Conservation (phyloP, 2,113 vertebrate genomes). For the Gobius niger region DNA sequence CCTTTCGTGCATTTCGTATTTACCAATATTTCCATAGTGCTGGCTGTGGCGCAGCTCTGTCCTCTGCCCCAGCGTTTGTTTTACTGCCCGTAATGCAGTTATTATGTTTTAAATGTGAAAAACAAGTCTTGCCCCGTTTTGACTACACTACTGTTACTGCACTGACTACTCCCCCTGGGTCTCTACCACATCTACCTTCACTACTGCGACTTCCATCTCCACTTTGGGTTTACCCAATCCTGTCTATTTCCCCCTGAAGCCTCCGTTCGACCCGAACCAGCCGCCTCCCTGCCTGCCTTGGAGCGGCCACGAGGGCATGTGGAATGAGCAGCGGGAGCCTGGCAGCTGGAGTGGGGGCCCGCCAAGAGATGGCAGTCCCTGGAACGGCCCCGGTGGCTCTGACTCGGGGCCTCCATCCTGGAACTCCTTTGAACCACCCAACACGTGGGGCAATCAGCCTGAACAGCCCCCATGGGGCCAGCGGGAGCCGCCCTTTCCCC, state of each 20-base stretch:
- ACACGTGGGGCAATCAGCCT: slow-evolving; percentile 89
- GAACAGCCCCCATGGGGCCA: slow-evolving; percentile 97
- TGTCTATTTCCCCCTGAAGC: slow-evolving; percentile 45
- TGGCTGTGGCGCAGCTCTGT: too few relatives aligned
- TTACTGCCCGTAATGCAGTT: too few relatives aligned
- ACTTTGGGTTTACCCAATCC: background rate
- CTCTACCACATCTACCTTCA: too few relatives aligned
- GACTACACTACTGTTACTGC: too few relatives aligned
- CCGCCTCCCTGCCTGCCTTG: slow-evolving; percentile 95
- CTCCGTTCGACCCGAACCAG: slow-evolving; percentile 82
- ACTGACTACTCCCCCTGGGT: too few relatives aligned
- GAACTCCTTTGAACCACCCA: slow-evolving; percentile 90
- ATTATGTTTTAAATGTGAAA: too few relatives aligned
- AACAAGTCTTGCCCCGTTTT: too few relatives aligned
- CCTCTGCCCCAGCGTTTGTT: too few relatives aligned
- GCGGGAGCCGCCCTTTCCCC: slow-evolving; percentile 89
- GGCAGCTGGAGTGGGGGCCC: slow-evolving; percentile 87
- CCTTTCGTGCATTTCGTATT: too few relatives aligned
- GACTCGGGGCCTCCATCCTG: slow-evolving; percentile 83
- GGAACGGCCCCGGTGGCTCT: slow-evolving; percentile 84
- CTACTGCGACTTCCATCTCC: too few relatives aligned
- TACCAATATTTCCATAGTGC: too few relatives aligned
- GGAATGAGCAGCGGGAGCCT: slow-evolving; percentile 92
- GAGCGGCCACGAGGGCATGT: slow-evolving; percentile 96
- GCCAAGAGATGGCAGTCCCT: slow-evolving; percentile 83